Conservation (phyloP, 2,113 vertebrate species). For the Chloropsis cyanopogon region DNA sequence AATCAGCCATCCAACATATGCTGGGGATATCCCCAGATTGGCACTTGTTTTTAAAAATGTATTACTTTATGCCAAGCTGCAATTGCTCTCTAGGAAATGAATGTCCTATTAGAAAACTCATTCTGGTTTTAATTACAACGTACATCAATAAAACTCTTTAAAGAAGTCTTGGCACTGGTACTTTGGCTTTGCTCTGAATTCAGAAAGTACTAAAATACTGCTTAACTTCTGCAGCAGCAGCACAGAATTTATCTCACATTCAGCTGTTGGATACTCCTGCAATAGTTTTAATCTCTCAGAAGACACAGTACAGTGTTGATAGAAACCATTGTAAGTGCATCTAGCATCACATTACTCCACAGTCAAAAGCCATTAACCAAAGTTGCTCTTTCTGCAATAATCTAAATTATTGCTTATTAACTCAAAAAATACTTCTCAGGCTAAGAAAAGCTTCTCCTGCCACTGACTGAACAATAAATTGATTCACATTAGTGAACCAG, state of each 20-base stretch:
- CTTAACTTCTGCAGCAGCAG: background rate
- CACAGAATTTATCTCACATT: background rate
- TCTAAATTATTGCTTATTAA: background rate
- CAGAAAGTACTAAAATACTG: background rate
- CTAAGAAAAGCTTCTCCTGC: background rate
- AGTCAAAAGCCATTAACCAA: background rate
- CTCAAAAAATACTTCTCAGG: background rate
- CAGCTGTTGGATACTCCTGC: background rate
- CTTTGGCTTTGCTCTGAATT: conserved; percentile 17
- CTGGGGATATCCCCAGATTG: conserved; percentile 15
- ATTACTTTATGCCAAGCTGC: conserved; percentile 40
- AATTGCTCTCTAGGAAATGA: conserved; percentile 35
- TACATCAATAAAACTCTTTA: conserved; percentile 30
- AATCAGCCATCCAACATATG: conserved; percentile 7
- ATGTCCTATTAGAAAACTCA: conserved; percentile 34
- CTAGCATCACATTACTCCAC: background rate
- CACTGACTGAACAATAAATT: background rate
- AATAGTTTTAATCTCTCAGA: background rate
- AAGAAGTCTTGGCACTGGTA: background rate
- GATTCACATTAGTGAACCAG: background rate
- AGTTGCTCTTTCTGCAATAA: background rate
- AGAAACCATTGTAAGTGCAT: background rate
- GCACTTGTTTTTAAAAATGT: conserved; percentile 3
- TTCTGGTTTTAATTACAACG: conserved; percentile 55
- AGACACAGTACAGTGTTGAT: background rate